Percentiles rank a stretch among this genome's conserved stretches.
phyloP scores from a whole-genome alignment of 2,888 invertebrate genomes.

The Cheilosia soror region DNA sequence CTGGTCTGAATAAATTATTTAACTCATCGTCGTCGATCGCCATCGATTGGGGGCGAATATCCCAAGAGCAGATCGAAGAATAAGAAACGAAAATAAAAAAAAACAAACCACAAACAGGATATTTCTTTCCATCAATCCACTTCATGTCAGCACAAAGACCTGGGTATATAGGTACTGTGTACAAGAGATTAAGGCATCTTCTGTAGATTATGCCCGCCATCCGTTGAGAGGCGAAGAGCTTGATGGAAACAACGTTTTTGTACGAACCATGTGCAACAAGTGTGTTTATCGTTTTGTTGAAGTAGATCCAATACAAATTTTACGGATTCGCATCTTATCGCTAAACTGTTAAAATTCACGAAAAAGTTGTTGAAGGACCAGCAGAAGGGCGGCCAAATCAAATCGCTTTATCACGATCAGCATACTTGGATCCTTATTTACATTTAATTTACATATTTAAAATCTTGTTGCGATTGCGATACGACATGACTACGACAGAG shows the following conservation, averaged over 20 bases:
- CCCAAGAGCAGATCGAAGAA: conserved; percentile 24
- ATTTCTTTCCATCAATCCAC: conserved; percentile 70
- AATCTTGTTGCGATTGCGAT: conserved; percentile 75
- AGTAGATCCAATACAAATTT: conserved; percentile 65
- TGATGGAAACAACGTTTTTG: conserved; percentile 6
- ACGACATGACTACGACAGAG: conserved; percentile 68
- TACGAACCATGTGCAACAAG: conserved; percentile 62
- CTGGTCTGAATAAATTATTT: conserved; percentile 70
- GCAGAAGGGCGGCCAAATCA: conserved; percentile 75
- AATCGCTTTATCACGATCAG: conserved; percentile 76
- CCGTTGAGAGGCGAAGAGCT: neutral
- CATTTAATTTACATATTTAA: conserved; percentile 76
- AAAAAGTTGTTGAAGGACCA: conserved; percentile 75
- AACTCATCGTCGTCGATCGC: conserved; percentile 37
- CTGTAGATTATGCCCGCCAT: conserved; percentile 7
- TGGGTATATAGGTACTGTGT: neutral
- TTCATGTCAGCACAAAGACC: conserved; percentile 59
- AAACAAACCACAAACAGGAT: conserved; percentile 49
- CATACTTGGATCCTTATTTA: conserved; percentile 75
- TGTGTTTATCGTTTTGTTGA: conserved; percentile 63
- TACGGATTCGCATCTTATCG: conserved; percentile 73
- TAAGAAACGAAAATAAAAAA: neutral
- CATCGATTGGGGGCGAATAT: conserved; percentile 66
- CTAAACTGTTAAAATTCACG: conserved; percentile 75
- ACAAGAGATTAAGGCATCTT: conserved; percentile 43